Conservation (phyloP, 1,140 invertebrate genomes). For the Archegozetes longisetosus region DNA sequence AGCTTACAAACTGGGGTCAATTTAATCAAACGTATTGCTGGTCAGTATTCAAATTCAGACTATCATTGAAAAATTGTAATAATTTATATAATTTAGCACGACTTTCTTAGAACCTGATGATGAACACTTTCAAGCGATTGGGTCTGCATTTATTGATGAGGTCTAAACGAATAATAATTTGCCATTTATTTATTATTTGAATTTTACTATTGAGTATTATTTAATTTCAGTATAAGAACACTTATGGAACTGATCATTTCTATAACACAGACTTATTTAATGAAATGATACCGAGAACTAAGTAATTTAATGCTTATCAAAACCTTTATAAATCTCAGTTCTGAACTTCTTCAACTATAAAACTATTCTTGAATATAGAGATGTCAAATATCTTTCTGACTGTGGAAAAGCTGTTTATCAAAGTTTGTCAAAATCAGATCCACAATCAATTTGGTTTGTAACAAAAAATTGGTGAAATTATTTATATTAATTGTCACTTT, state of each 20-base stretch:
- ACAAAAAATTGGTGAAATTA: no score
- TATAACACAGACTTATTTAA: conserved; percentile 87
- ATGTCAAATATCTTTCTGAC: conserved; percentile 42
- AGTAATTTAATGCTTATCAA: no score
- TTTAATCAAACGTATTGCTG: conserved; percentile 59
- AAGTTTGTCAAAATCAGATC: conserved; percentile 50
- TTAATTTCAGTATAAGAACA: conserved; percentile 43
- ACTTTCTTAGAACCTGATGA: conserved; percentile 58
- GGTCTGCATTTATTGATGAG: conserved; percentile 48
- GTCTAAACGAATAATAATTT: no score
- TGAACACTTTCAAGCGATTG: conserved; percentile 52
- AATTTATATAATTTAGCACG: no score
- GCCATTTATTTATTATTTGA: no score
- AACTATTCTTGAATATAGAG: conserved; percentile 27
- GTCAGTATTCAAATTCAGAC: no score
- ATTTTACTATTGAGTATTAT: no score
- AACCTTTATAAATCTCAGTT: no score
- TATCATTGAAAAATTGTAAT: no score
- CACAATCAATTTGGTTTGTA: conserved; percentile 40
- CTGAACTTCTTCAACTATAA: no score
- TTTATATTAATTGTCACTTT: no score
- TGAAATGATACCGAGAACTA: conserved; percentile 51
- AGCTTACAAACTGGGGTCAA: conserved; percentile 48
- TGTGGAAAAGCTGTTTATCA: conserved; percentile 51
- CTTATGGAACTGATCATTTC: conserved; percentile 61